Evolutionary conservation across 2,888 invertebrate genomes (phyloP), one percentile per base, ranked within the genome.

Genomic region (Ophonus ardosiacus): DNA sequence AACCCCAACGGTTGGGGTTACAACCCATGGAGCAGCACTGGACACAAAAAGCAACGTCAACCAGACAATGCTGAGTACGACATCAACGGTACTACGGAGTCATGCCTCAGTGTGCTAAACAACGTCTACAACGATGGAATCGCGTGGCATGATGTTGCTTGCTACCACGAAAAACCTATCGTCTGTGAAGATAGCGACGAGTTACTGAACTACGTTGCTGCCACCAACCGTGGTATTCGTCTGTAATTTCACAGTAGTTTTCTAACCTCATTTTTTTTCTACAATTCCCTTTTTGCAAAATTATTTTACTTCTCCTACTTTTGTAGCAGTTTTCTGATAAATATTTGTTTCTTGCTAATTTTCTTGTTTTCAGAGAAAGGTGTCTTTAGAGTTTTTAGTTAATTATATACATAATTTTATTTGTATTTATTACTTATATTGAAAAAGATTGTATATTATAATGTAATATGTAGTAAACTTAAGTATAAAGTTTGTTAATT

Each of bases 61-160:
- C 97, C 97, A 24, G 97, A 97, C 91, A 97, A 97, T 90, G 97
- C 97, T 0, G 97, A 97, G 91, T 97, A 95, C 91, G 97, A 97
- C 89, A 97, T 97, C 91, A 97, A 97, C 92, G 94, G 95, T 86
- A 97, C 97, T 86, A 94, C 94, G 86, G 97, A 98, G 91, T 97
- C 97, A 56, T 98, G 98, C 89, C 91, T 98, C 89, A 96, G 97
- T 84, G 94, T 97, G 86, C 93, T 98, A 87, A 97, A 98, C 93
- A 98, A 98, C 91, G 97, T 98, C 7, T 98, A 98, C 93, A 97
- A 96, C 89, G 98, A 98, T 90, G 97, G 97, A 87, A 97, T 98
- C 90, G 97, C 96, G 87, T 98, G 97, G 97, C 97, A 97, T 92
- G 97, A 97, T 91, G 97, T 97, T 81, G 97, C 97, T 87, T 97